Conservation (phyloP, 1,140 invertebrate genomes). For the Bemisia tabaci region DNA sequence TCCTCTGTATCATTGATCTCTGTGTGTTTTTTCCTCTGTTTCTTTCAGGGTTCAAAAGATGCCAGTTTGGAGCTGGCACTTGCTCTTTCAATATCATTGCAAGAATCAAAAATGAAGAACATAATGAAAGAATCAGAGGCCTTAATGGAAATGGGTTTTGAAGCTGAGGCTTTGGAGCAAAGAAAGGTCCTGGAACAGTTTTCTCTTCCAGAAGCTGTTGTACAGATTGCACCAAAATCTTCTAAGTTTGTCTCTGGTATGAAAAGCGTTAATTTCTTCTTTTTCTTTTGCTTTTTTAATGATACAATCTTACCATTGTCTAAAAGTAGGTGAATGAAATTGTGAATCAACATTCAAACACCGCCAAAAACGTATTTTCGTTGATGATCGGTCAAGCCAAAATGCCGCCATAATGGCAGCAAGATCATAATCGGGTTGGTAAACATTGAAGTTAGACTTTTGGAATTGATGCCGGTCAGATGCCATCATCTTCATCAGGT, state of each 20-base stretch:
- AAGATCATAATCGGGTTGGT: too few species aligned
- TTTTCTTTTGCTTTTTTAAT: too few species aligned
- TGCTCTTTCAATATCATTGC: conserved; percentile 35
- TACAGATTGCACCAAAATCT: not conserved
- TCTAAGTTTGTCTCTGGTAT: not conserved
- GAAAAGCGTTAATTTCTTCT: not conserved
- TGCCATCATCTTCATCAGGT: too few species aligned
- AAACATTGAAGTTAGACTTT: too few species aligned
- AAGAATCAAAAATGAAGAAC: conserved; percentile 31
- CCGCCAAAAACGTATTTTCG: too few species aligned
- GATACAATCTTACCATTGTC: too few species aligned
- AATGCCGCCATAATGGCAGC: too few species aligned
- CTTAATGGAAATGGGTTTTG: conserved; percentile 18
- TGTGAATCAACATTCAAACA: too few species aligned
- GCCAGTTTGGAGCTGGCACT: conserved; percentile 34
- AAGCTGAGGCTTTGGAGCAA: conserved; percentile 16
- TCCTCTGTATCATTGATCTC: too few species aligned
- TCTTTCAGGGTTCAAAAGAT: conserved; percentile 28
- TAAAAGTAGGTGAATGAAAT: too few species aligned
- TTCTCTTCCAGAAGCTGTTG: not conserved
- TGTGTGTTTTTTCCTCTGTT: not conserved
- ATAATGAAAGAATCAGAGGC: conserved; percentile 27
- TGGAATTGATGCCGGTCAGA: too few species aligned
- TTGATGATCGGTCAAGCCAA: too few species aligned
- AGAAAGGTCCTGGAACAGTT: conserved; percentile 15